These are phyloP conservation scores for Musca vetustissima DNA, from an alignment of 1,140 invertebrate species.

Conservation along the genomic window DNA sequence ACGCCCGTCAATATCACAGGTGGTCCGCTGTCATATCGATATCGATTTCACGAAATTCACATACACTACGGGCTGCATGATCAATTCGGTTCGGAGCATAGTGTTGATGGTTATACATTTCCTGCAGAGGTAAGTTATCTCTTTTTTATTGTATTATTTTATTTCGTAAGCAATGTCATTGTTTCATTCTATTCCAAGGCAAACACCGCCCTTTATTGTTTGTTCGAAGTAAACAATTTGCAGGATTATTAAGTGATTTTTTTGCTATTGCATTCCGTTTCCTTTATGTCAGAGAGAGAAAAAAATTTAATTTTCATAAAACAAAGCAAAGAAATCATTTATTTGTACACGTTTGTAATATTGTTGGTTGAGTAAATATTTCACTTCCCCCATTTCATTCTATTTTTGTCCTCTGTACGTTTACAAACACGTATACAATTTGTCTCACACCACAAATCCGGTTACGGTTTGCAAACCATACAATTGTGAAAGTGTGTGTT, in stretches of 20 bases:
- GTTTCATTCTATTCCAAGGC: too few species aligned
- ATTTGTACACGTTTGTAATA: conserved; percentile 4
- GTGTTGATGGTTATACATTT: conserved; percentile 86
- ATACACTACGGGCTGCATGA: conserved; percentile 85
- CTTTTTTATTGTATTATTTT: neutral
- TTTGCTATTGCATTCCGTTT: neutral
- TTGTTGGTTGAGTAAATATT: conserved; percentile 13
- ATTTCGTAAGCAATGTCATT: neutral
- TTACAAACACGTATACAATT: too few species aligned
- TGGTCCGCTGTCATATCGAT: conserved; percentile 92
- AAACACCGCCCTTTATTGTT: too few species aligned
- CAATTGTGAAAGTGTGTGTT: too few species aligned
- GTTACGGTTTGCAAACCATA: too few species aligned
- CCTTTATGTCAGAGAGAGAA: neutral
- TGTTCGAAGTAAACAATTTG: too few species aligned
- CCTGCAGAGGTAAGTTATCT: conserved; percentile 80
- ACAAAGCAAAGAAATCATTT: conserved; percentile 17
- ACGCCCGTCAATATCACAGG: conserved; percentile 89
- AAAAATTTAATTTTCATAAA: conserved; percentile 22
- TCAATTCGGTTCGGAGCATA: conserved; percentile 87
- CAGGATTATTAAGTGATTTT: neutral
- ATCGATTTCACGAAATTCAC: conserved; percentile 90
- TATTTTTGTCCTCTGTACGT: too few species aligned
- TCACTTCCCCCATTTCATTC: neutral
- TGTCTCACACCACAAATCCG: too few species aligned